Base-by-base conservation (phyloP, 1,140 invertebrate species). In the Sycophaga agraensis region DNA sequence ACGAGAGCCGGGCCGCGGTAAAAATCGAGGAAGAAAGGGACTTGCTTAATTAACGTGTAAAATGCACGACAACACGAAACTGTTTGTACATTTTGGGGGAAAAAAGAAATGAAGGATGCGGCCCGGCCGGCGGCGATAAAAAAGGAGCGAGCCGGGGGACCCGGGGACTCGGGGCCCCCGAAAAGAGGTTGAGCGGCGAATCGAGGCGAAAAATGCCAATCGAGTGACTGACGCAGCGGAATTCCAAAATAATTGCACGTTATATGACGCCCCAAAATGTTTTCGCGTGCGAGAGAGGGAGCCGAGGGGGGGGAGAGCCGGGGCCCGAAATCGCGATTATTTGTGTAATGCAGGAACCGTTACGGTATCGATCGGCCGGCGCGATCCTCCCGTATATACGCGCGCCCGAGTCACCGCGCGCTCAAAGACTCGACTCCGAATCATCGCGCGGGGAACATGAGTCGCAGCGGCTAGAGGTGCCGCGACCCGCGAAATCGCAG, bases 171-270 rank as follows among this genome's bases (percentile, higher is more conserved):
- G n/a, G n/a, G 22, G 16, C 2, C 3, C 14, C 9, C 26, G 9
- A n/a, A 46, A 24, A n/a, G 45, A 31, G 14, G 4, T 48, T 16
- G 1, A 11, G 9, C n/a, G 34, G 16, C 11, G 21, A 45, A n/a
- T 42, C 22, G 17, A 22, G 49, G 34, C n/a, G 35, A 45, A 50
- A 45, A 43, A 45, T 43, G 42, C 42, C 42, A 56, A 56, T 49
- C 45, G 34, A 21, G 6, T 28, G 19, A 16, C 45, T 49, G 56
- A 58, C 34, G 55, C 56, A 49, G 45, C 56, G n/a, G 24, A 49
- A 58, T 58, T 49, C 45, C 43, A n/a, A 50, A 50, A 51, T 59
- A 59, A 59, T 51, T 59, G 48, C 48, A 43, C 39, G 45, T 58
- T 58, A 59, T 51, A 35, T 31, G 26, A 12, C 42, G 16, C 28